These are phyloP conservation scores for Lacerta viridis DNA, from an alignment of 2,797 vertebrate genomes.

Conservation along the genomic window DNA sequence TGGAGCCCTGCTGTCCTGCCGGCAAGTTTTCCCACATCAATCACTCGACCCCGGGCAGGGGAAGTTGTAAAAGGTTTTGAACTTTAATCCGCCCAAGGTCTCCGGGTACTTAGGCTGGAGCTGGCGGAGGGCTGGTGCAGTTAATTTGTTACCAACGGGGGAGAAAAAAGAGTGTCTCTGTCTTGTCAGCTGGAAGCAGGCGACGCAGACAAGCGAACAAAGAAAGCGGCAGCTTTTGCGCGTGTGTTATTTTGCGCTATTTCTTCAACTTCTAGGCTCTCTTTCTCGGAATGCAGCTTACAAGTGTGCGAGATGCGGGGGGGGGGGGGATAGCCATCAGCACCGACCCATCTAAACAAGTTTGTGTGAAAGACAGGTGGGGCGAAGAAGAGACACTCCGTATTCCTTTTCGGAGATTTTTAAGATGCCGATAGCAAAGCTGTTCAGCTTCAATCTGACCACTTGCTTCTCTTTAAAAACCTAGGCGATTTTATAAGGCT, in stretches of 20 bases:
- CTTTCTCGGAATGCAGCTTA: background rate
- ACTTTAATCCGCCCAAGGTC: constrained; percentile 40
- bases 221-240: too few relatives aligned
- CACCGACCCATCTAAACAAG: too few relatives aligned
- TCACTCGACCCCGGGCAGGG: constrained; percentile 19
- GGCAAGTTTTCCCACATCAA: constrained; percentile 30
- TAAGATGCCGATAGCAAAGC: too few relatives aligned
- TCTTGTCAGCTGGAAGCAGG: too few relatives aligned
- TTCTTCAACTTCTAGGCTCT: background rate
- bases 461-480: background rate
- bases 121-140: background rate
- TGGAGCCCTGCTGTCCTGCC: background rate
- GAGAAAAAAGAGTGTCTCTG: background rate
- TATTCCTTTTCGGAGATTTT: too few relatives aligned
- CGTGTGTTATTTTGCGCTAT: background rate
- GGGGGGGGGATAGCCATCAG: too few relatives aligned
- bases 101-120: background rate
- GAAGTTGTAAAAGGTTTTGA: constrained; percentile 44
- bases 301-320: too few relatives aligned
- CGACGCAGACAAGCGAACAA: too few relatives aligned
- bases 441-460: background rate
- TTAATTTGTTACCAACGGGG: constrained; percentile 18
- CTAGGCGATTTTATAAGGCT: too few relatives aligned
- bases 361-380: too few relatives aligned
- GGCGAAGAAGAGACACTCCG: too few relatives aligned